phyloP scores from a whole-genome alignment of 2,888 invertebrate species.

The Hypolimnas misippus region DNA sequence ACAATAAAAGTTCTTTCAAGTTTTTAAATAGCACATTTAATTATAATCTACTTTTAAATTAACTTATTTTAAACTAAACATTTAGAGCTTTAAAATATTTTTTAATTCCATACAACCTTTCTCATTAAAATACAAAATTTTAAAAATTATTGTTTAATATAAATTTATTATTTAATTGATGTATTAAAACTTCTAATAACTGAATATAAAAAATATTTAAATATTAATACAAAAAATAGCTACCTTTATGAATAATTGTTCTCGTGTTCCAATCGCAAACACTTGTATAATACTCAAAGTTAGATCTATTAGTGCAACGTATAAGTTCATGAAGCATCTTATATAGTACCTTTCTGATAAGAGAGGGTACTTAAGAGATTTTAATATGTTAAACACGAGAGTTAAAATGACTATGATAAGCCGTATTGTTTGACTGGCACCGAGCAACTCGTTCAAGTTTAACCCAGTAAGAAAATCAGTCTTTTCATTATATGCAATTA shows the following conservation, averaged over 20 bases:
- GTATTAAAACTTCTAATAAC: no score
- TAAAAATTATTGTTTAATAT: no score
- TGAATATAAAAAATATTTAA: no score
- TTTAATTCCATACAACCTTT: no score
- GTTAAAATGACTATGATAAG: conserved; percentile 21
- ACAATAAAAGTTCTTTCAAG: no score
- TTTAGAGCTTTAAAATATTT: no score
- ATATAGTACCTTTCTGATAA: conserved; percentile 46
- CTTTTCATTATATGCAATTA: conserved; percentile 14
- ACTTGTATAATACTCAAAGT: conserved; percentile 25
- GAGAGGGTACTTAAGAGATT: conserved; percentile 38
- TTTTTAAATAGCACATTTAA: no score
- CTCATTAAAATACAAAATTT: no score
- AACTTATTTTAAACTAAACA: no score
- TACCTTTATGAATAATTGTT: neutral
- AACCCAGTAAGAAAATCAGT: conserved; percentile 32
- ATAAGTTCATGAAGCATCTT: conserved; percentile 41
- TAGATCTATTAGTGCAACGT: conserved; percentile 37
- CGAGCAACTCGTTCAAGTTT: conserved; percentile 38
- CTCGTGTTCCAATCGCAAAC: neutral
- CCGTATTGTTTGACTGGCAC: conserved; percentile 6
- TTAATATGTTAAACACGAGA: conserved; percentile 35
- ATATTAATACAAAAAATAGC: no score
- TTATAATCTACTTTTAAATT: no score
- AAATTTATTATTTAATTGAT: no score